Evolutionary conservation across 37 sponge, comb jelly and placozoan species (phyloP).

Genomic region (Tethya wilhelma): DNA sequence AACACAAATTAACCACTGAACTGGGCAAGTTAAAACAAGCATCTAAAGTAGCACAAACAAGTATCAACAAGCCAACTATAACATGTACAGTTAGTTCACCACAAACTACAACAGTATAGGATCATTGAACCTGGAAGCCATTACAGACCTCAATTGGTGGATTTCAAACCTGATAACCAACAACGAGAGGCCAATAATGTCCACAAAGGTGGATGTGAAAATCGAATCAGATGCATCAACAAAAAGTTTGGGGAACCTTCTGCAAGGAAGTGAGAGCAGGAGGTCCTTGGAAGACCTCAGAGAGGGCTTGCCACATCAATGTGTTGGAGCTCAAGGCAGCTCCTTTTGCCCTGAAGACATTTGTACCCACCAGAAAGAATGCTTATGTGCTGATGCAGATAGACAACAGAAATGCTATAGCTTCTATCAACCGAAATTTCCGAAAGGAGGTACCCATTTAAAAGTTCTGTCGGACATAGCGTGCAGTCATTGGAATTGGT

Average conservation of each 20-base stretch:
- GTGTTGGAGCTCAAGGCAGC: conserved; percentile 18
- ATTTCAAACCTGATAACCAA: background rate
- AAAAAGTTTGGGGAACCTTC: conserved; percentile 17
- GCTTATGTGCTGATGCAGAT: background rate
- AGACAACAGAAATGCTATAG: conserved; percentile 20
- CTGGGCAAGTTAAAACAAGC: too few relatives aligned
- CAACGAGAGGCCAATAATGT: conserved; percentile 23
- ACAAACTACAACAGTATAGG: background rate
- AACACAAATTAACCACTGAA: too few relatives aligned
- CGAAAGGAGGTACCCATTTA: too few relatives aligned
- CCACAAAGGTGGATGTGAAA: background rate
- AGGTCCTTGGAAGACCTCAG: conserved; percentile 8
- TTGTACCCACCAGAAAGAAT: background rate
- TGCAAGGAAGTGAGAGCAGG: conserved; percentile 14
- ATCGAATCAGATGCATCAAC: conserved; percentile 35
- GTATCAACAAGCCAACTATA: too few relatives aligned
- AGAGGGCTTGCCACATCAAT: conserved; percentile 7
- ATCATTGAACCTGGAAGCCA: background rate
- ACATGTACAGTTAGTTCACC: too few relatives aligned
- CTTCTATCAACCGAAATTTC: conserved; percentile 31
- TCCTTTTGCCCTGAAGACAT: conserved; percentile 1
- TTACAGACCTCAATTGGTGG: conserved; percentile 27
- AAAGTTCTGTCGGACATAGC: background rate
- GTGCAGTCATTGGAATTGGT: conserved; percentile 4
- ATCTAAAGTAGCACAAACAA: too few relatives aligned